Evolutionary conservation across 2,797 vertebrate species (phyloP), one percentile per base, ranked within the genome.

Genomic region (Phataginus tricuspis): DNA sequence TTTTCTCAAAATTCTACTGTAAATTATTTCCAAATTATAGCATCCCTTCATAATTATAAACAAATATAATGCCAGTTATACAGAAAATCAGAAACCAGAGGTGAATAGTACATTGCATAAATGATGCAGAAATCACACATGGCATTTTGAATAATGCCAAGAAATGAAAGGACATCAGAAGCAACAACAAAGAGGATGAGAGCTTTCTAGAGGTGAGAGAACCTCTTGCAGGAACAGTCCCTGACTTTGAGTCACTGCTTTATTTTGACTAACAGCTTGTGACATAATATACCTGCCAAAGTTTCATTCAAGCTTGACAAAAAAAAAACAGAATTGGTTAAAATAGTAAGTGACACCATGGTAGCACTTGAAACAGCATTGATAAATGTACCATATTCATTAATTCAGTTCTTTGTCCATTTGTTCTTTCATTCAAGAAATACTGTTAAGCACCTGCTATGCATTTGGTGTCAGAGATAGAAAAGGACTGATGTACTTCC

Each of bases 141-240:
- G 39, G 39, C 66, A 80, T 77, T 92, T 92, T 82, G 49, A 92
- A 59, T 92, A 9, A 86, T 34, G 53, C 10, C 68, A 94, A 53
- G 27, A 82, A 57, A 55, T 51, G 29, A 91, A 63, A 94, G 34
- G 7, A 61, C 25, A 83, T 55, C 69, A 12, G 10, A 86, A 90
- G 16, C 4, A 61, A 77, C 34, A 77, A 59, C 77, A 82, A 86
- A 86, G 69, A 59, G 15, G 11, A 42, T 39, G 37, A 95, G 18
- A 23, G 42, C 42, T 80, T 90, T 90, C 25, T 64, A 80, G 78
- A 90, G 39, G 29, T 83, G 39, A 90, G 9, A 95, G 34, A 77
- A 63, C 7, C 49, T 53, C 71, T 74, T 69, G 10, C 42, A 9
- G 55, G 21, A 37, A 61, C 55, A 63, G 4, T 83, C 21, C 21